Conservation (phyloP, 2,888 invertebrate species). For the Pollenia labialis region DNA sequence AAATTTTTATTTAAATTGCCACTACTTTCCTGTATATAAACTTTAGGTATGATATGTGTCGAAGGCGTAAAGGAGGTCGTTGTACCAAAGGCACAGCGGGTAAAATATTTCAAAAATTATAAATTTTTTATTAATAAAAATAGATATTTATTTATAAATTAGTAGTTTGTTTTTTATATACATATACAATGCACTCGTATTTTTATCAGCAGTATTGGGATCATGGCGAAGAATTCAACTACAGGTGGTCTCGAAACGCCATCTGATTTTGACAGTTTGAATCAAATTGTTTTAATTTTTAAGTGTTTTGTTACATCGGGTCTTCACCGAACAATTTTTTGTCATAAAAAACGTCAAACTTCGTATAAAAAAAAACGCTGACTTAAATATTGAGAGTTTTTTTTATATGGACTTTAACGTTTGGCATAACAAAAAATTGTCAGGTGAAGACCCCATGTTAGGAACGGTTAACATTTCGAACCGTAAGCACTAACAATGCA, state of each 20-base stretch:
- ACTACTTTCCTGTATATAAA: constrained; percentile 72
- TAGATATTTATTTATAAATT: constrained; percentile 65
- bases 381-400: too few relatives aligned
- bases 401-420: too few relatives aligned
- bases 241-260: background rate
- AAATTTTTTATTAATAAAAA: constrained; percentile 39
- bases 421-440: too few relatives aligned
- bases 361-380: too few relatives aligned
- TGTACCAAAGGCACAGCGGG: constrained; percentile 99
- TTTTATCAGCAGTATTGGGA: constrained; percentile 55
- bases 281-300: too few relatives aligned
- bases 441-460: too few relatives aligned
- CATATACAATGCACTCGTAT: constrained; percentile 65
- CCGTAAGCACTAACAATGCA: too few relatives aligned
- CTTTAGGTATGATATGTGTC: constrained; percentile 98
- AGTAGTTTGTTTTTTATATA: constrained; percentile 50
- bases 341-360: too few relatives aligned
- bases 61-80: constrained; percentile 97
- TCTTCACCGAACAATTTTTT: too few relatives aligned
- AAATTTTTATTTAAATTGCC: constrained; percentile 44
- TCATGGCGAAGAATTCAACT: background rate
- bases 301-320: too few relatives aligned
- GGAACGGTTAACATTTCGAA: too few relatives aligned
- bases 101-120: constrained; percentile 86
- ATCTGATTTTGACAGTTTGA: too few relatives aligned